Base-by-base conservation (phyloP, 1,140 invertebrate genomes). In the Solenopsis invicta region DNA sequence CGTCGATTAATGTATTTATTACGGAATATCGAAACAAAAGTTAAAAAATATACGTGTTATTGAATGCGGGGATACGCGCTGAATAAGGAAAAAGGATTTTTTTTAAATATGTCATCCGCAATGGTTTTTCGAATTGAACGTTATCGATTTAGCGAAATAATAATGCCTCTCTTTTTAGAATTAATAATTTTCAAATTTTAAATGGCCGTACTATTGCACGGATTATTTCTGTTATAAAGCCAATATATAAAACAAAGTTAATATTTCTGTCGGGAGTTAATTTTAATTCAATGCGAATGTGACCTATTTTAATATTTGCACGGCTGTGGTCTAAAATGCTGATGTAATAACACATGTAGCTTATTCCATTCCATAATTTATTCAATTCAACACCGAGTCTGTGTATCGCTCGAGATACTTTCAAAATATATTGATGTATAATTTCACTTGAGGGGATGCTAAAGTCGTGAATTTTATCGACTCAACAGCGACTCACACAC, bases 291-390 rank as follows among this genome's bases (percentile, higher is more conserved):
- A 61, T 61, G 54, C 9, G 29, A 61, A 74, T 84, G 24, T 48
- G n/a, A 75, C 16, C 41, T 59, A 75, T 61, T 82, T 82, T 64
- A 61, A 82, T 84, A 74, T 75, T 84, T 74, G 56, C 13, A 18
- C 54, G 18, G 41, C 41, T 37, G 37, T 41, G 29, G 29, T 29
- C 41, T 74, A 54, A 69, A 52, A 34, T 1, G 9, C 8, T 59
- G 16, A 48, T 21, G 2, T 48, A 61, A 82, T 34, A 48, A 16
- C 78, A 37, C 29, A 59, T 61, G 3, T 34, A 74, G 24, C 13
- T 82, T 61, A 18, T 72, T 61, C 37, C 61, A 72, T 82, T 72
- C 13, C 10, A 45, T 24, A 69, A 1, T 24, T 69, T 24, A 66
- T 41, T 66, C 10, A 41, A 50, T 69, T 24, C 2, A 50, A 50